These are phyloP conservation scores for Neelides sp. DNA, from an alignment of 1,140 invertebrate genomes.

Conservation along the genomic window DNA sequence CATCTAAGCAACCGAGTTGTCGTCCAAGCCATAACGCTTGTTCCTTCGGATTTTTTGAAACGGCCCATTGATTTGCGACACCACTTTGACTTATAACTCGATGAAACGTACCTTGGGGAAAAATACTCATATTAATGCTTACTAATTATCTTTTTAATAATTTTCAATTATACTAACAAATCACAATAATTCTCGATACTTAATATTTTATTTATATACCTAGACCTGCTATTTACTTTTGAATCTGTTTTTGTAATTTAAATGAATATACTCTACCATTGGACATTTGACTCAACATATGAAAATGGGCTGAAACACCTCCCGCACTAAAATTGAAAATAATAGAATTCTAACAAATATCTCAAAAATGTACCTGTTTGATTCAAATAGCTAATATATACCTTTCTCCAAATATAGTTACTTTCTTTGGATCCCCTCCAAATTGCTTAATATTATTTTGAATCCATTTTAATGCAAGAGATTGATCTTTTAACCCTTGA, in stretches of 20 bases:
- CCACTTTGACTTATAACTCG: conserved; percentile 14
- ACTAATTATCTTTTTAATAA: too few relatives aligned
- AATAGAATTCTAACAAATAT: background rate
- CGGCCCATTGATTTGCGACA: conserved; percentile 3
- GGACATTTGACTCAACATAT: conserved; percentile 7
- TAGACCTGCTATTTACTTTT: background rate
- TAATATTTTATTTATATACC: background rate
- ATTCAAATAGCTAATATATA: background rate
- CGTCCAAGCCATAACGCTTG: conserved; percentile 10
- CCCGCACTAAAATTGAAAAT: background rate
- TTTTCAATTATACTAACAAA: too few relatives aligned
- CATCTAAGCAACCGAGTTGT: conserved; percentile 5
- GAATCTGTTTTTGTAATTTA: too few relatives aligned
- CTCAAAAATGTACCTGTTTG: too few relatives aligned
- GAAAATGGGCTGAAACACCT: conserved; percentile 14
- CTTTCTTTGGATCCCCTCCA: conserved; percentile 4
- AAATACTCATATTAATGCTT: too few relatives aligned
- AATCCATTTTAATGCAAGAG: conserved; percentile 13
- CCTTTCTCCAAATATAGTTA: conserved; percentile 8
- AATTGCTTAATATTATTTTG: conserved; percentile 14
- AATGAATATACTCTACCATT: conserved; percentile 5
- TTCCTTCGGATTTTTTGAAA: conserved; percentile 9
- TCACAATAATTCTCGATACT: too few relatives aligned
- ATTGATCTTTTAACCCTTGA: conserved; percentile 11
- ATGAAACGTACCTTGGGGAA: conserved; percentile 13